Evolutionary conservation across 2,888 invertebrate genomes (phyloP).

Genomic region (Serripes groenlandicus): DNA sequence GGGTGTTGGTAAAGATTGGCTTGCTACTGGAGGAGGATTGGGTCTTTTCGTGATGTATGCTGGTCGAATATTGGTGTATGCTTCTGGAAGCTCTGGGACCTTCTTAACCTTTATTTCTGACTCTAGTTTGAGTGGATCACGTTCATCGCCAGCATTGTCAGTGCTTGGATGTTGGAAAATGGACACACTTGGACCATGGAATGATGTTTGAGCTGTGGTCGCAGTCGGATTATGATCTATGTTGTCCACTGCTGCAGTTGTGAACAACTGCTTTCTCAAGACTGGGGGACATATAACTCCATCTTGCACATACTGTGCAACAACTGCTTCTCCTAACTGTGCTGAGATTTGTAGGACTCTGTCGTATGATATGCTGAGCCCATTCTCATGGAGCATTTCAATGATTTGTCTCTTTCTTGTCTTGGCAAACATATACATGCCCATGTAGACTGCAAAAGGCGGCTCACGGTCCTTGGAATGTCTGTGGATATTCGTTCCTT

Average conservation of each 20-base stretch:
- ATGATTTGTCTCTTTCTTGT: conserved; percentile 59
- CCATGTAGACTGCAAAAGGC: conserved; percentile 37
- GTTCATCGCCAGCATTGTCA: conserved; percentile 24
- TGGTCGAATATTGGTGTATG: conserved; percentile 31
- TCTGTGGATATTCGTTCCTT: conserved; percentile 11
- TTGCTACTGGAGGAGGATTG: neutral
- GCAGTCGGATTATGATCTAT: conserved; percentile 70
- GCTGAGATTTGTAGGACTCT: conserved; percentile 71
- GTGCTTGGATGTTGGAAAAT: conserved; percentile 34
- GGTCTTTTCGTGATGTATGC: conserved; percentile 13
- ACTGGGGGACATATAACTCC: conserved; percentile 55
- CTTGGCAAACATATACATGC: conserved; percentile 55
- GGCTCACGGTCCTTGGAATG: conserved; percentile 46
- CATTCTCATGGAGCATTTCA: conserved; percentile 17
- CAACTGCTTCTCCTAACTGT: conserved; percentile 55
- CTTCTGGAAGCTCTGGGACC: conserved; percentile 38
- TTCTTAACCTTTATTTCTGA: conserved; percentile 15
- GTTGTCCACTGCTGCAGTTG: conserved; percentile 69
- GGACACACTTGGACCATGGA: conserved; percentile 53
- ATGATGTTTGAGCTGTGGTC: conserved; percentile 51
- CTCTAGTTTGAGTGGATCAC: neutral
- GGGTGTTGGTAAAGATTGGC: neutral
- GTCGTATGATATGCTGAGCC: conserved; percentile 61
- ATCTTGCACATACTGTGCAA: conserved; percentile 50
- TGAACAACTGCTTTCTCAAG: conserved; percentile 64